Base-by-base conservation (phyloP, 2,797 vertebrate genomes). In the Mionectes olivaceus region DNA sequence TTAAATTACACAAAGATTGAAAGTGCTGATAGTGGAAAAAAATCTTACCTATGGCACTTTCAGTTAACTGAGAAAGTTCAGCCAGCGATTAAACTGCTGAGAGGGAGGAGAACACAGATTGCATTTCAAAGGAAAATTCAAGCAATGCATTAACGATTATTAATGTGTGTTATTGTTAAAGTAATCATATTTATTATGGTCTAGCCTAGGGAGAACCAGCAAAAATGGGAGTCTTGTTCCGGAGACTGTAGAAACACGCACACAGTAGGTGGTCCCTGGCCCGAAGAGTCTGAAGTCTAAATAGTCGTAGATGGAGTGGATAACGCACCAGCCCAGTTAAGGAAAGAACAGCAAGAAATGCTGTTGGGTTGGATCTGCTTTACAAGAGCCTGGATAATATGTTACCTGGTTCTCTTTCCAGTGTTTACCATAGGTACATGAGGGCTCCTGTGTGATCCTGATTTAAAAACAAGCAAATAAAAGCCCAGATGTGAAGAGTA, bases 81-180 rank as follows among this genome's bases (percentile, higher is more conserved):
- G 89, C 89, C 94, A 95, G 73, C 13, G 7, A 96, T 95, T 95
- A 89, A 89, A 83, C 53, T 87, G 87, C 79, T 94, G 81, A 93
- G 85, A 94, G 87, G 82, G 89, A 93, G 73, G 90, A 94, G 84
- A 86, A 76, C 89, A 56, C 55, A 83, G 92, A 92, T 76, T 88
- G 55, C 91, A 78, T 95, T 96, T 97, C 95, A 95, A 94, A 94
- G 94, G 92, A 75, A 81, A 95, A 81, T 59, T 81, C 91, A 90
- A 76, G 91, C 55, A 63, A 83, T 52, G 57, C 91, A 88, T 93
- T 95, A 95, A 87, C 33, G 23, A 92, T 95, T 97, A 97, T 95
- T 95, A 96, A 96, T 96, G 90, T 90, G 85, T 96, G 92, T 93
- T 96, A 90, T 95, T 97, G 95, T 96, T 94, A 92, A 96, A 95